Percentiles rank a stretch among this genome's conserved stretches.
These are phyloP conservation scores for Hypomesus transpacificus DNA, from an alignment of 2,113 vertebrate genomes.

Conservation along the genomic window DNA sequence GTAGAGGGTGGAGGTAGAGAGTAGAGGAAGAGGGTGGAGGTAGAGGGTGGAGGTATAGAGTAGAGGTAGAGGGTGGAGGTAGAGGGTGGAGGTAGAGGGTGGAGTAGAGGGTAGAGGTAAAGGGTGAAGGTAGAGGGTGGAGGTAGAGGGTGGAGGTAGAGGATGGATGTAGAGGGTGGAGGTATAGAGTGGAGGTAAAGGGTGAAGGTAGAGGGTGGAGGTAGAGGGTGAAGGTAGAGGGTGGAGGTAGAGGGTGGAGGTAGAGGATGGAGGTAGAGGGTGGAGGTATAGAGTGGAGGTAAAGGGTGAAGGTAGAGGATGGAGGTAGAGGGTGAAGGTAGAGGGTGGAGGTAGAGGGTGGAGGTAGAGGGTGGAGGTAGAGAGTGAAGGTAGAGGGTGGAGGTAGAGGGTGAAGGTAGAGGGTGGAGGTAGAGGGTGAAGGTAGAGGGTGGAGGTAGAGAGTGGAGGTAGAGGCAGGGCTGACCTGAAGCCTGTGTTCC, in stretches of 20 bases:
- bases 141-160: background rate
- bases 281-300: background rate
- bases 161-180: background rate
- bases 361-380: background rate
- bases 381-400: background rate
- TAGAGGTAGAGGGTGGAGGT: no score
- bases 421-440: background rate
- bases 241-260: no score
- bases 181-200: background rate
- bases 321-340: no score
- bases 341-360: no score
- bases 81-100: background rate
- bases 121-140: background rate
- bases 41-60: background rate
- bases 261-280: background rate
- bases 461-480: conserved; percentile 2
- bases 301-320: background rate
- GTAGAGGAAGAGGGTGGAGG: background rate
- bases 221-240: no score
- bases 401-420: background rate
- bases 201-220: background rate
- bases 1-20: background rate
- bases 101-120: background rate
- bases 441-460: background rate
- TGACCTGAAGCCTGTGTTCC: conserved; percentile 96